phyloP scores from a whole-genome alignment of 1,140 invertebrate genomes.

The Drosophila athabasca region DNA sequence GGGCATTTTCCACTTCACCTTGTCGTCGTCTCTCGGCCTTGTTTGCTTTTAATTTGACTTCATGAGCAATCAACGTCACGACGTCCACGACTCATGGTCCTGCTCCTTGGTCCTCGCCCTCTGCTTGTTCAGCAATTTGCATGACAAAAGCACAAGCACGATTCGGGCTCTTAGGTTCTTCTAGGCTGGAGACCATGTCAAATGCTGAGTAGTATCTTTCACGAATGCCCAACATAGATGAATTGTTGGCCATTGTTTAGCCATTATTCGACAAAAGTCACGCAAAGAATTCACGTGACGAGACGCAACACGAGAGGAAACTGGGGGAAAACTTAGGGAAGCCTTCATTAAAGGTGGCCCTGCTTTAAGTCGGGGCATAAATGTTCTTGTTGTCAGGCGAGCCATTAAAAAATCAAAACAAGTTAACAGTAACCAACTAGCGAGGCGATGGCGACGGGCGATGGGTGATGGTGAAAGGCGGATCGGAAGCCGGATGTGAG shows the following conservation, averaged over 20 bases:
- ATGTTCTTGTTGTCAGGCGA: conserved; percentile 60
- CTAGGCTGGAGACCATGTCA: conserved; percentile 11
- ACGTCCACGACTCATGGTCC: conserved; percentile 2
- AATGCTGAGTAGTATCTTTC: conserved; percentile 39
- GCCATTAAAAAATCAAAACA: conserved; percentile 82
- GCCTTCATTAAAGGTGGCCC: background rate
- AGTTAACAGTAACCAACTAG: conserved; percentile 72
- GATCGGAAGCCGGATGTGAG: conserved; percentile 74
- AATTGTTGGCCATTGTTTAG: conserved; percentile 5
- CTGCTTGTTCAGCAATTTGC: conserved; percentile 70
- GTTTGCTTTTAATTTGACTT: conserved; percentile 71
- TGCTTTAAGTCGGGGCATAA: conserved; percentile 55
- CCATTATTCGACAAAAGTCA: conserved; percentile 32
- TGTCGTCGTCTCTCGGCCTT: conserved; percentile 8
- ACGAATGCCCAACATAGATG: background rate
- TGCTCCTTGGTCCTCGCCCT: conserved; percentile 10
- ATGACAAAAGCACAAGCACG: conserved; percentile 70
- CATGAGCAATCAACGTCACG: conserved; percentile 48
- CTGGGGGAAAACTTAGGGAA: background rate
- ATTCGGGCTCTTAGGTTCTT: background rate
- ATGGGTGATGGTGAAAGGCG: conserved; percentile 17
- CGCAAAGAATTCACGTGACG: conserved; percentile 4
- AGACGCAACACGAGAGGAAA: conserved; percentile 3
- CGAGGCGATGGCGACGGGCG: conserved; percentile 32
- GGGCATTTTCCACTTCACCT: background rate